Conservation (phyloP, 2,113 vertebrate species). For the Psittacula cyanocephala region DNA sequence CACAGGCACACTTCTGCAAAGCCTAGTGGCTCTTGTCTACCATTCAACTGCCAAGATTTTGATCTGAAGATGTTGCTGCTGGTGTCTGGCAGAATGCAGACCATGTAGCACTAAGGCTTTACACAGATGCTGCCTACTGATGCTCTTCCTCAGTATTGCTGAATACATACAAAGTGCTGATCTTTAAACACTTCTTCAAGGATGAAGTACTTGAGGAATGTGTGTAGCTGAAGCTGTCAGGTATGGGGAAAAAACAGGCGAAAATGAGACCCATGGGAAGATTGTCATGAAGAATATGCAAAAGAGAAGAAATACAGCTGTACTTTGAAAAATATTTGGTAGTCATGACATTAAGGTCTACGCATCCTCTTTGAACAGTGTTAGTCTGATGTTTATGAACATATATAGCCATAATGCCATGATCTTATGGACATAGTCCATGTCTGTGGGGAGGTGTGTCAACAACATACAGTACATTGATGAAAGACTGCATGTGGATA, state of each 20-base stretch:
- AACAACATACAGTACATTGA: background rate
- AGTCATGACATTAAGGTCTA: background rate
- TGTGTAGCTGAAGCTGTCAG: background rate
- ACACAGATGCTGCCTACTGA: background rate
- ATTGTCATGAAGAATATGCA: rapidly evolving
- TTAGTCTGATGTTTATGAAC: background rate
- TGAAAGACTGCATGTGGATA: background rate
- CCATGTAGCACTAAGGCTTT: rapidly evolving
- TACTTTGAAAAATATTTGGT: background rate
- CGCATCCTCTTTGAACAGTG: background rate
- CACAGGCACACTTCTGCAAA: rapidly evolving
- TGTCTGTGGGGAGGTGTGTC: background rate
- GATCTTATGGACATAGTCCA: background rate
- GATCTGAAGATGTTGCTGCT: background rate
- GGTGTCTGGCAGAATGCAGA: background rate
- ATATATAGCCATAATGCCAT: background rate
- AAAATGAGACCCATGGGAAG: background rate
- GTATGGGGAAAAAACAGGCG: rapidly evolving
- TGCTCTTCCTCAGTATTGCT: background rate
- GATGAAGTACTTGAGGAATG: background rate
- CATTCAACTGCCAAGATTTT: rapidly evolving
- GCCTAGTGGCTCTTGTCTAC: background rate
- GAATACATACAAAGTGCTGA: background rate
- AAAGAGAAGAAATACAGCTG: background rate
- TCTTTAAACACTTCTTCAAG: background rate